Conservation (phyloP, 2,797 vertebrate genomes). For the Paedocypris micromegethes region DNA sequence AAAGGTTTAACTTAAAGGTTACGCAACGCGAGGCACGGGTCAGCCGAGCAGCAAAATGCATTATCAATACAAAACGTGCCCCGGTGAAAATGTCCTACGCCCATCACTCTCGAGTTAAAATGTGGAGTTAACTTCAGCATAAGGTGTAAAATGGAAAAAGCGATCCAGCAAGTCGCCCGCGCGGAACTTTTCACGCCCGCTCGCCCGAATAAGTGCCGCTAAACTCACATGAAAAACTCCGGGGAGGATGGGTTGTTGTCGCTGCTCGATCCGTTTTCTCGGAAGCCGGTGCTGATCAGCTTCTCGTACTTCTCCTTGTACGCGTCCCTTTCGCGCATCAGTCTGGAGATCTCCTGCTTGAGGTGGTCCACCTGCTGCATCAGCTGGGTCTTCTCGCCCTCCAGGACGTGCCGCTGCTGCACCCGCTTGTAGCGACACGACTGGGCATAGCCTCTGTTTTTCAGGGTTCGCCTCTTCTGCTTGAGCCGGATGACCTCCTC, state of each 20-base stretch:
- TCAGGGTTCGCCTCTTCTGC: conserved; percentile 97
- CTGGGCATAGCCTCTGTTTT: conserved; percentile 75
- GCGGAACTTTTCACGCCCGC: conserved; percentile 58
- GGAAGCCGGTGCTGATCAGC: conserved; percentile 92
- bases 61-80: neutral
- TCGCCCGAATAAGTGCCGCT: conserved; percentile 67
- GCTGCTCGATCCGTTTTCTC: conserved; percentile 92
- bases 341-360: conserved; percentile 97
- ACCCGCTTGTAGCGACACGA: conserved; percentile 88
- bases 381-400: conserved; percentile 97
- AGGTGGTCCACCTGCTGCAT: conserved; percentile 98
- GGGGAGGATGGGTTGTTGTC: conserved; percentile 96
- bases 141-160: conserved; percentile 48
- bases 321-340: conserved; percentile 95
- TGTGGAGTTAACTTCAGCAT: neutral
- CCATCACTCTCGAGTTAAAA: neutral
- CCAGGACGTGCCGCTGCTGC: conserved; percentile 97
- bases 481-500: conserved; percentile 97
- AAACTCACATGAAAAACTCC: conserved; percentile 99
- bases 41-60: conserved; percentile 1
- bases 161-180: conserved; percentile 53
- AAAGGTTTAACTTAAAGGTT: conserved; percentile 38
- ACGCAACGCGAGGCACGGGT: conserved; percentile 38
- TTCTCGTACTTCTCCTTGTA: conserved; percentile 99
- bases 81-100: neutral